These are phyloP conservation scores for Montipora capricornis DNA, from an alignment of 64 coral and sea anemone species.

Conservation along the genomic window DNA sequence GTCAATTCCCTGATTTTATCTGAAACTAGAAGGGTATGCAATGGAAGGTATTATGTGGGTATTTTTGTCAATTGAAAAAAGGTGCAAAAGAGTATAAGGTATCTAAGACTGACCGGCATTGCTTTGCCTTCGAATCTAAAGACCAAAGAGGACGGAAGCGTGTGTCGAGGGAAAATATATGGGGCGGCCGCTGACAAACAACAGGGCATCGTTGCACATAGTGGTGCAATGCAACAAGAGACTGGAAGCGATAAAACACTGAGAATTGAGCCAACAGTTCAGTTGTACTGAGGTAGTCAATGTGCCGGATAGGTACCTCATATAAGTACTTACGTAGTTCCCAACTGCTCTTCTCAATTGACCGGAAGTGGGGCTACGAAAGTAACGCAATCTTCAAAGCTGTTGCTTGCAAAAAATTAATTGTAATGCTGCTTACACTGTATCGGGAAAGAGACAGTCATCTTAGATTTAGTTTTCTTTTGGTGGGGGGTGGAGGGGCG, in stretches of 20 bases:
- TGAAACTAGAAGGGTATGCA: background rate
- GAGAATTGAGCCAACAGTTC: background rate
- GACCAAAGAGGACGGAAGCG: conserved; percentile 77
- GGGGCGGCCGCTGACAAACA: conserved; percentile 69
- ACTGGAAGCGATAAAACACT: conserved; percentile 8
- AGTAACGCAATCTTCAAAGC: conserved; percentile 12
- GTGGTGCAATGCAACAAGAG: conserved; percentile 51
- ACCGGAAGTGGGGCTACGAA: background rate
- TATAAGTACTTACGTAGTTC: too few relatives aligned
- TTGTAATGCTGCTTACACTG: background rate
- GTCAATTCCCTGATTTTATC: background rate
- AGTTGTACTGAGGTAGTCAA: background rate
- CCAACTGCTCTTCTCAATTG: background rate
- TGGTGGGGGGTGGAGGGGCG: too few relatives aligned
- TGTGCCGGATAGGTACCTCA: too few relatives aligned
- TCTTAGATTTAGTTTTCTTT: background rate
- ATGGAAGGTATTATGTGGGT: background rate
- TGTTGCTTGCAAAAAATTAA: background rate
- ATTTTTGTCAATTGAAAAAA: background rate
- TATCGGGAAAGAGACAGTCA: background rate
- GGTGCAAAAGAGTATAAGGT: background rate
- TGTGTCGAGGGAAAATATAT: conserved; percentile 67
- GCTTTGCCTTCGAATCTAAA: conserved; percentile 61
- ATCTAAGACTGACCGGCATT: conserved; percentile 74
- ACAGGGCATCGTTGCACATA: conserved; percentile 62